Evolutionary conservation across 2,888 invertebrate genomes (phyloP).

Genomic region (Tetragonisca angustula): DNA sequence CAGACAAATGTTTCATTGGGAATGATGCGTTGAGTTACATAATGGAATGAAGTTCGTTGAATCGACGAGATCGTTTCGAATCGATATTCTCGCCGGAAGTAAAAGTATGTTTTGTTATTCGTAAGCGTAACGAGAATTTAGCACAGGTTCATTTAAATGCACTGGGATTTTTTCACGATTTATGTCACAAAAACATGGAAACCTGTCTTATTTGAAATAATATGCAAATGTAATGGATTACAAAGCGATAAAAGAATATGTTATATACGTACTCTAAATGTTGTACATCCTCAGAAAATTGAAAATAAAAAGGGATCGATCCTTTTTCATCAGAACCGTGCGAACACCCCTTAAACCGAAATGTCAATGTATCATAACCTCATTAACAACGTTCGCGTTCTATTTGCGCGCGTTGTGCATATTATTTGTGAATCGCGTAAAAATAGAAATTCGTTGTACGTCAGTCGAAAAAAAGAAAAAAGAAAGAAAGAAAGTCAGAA

Average conservation of each 20-base stretch:
- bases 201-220: not conserved
- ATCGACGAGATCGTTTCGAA: not conserved
- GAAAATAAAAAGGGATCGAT: not conserved
- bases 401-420: not conserved
- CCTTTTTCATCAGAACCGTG: not conserved
- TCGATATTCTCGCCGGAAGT: not conserved
- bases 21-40: constrained; percentile 2
- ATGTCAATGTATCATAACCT: not conserved
- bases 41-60: not conserved
- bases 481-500: too few species aligned
- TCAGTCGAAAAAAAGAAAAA: not conserved
- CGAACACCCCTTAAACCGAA: not conserved
- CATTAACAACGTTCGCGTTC: not conserved
- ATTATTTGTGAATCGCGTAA: constrained; percentile 15
- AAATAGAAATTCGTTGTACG: constrained; percentile 23
- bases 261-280: not conserved
- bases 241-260: too few species aligned
- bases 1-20: not conserved
- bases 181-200: not conserved
- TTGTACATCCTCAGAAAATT: not conserved
- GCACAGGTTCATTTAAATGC: too few species aligned
- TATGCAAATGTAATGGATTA: not conserved
- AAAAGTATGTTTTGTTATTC: not conserved
- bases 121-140: too few species aligned
- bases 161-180: not conserved